Evolutionary conservation across 2,797 vertebrate species (phyloP).

Genomic region (Darevskia nairensis): DNA sequence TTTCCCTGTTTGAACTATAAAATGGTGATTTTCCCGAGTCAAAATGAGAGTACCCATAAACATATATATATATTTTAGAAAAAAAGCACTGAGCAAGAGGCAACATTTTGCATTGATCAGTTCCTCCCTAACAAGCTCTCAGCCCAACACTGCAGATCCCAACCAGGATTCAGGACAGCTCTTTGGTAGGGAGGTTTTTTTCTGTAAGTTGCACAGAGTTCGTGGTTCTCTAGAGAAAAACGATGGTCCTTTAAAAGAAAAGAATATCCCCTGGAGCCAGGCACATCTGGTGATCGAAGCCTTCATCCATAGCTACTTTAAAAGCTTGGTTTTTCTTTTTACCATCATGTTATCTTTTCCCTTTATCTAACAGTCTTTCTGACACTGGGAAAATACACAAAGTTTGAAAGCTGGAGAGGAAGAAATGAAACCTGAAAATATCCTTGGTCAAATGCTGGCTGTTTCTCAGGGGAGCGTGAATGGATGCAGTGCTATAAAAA

Average conservation of each 20-base stretch:
- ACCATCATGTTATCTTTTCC: slow-evolving; percentile 59
- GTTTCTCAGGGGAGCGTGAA: slow-evolving; percentile 49
- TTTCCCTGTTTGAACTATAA: no score
- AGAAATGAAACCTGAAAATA: slow-evolving; percentile 58
- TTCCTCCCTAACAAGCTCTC: not conserved
- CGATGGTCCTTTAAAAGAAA: not conserved
- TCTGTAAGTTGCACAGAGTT: not conserved
- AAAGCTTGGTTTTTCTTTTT: slow-evolving; percentile 52
- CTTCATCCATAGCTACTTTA: slow-evolving; percentile 47
- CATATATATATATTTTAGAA: no score
- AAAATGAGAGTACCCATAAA: no score
- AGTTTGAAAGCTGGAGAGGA: slow-evolving; percentile 56
- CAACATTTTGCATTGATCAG: not conserved
- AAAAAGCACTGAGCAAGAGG: not conserved
- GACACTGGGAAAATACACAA: slow-evolving; percentile 70
- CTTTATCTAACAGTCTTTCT: slow-evolving; percentile 66
- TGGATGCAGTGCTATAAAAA: slow-evolving; percentile 54
- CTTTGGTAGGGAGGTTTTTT: not conserved
- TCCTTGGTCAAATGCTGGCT: slow-evolving; percentile 45
- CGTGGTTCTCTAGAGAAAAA: not conserved
- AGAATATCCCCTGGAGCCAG: not conserved
- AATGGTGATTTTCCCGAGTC: no score
- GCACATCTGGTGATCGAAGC: not conserved
- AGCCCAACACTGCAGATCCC: not conserved
- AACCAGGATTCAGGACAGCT: not conserved